Conservation (phyloP, 2,888 invertebrate genomes). For the Drosophila ustulata region DNA sequence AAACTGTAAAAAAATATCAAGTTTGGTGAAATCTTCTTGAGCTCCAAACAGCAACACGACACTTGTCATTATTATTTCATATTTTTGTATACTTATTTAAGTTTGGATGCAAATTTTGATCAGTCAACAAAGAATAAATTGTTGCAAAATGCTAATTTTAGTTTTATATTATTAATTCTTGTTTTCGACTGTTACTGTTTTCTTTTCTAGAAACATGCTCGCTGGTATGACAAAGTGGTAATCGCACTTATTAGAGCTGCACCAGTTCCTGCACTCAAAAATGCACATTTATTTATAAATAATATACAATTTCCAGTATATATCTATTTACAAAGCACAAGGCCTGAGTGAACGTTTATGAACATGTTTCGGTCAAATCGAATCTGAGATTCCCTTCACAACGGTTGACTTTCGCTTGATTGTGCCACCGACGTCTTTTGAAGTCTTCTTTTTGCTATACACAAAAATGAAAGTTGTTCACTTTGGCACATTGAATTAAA, state of each 20-base stretch:
- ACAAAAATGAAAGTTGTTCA: conserved; percentile 33
- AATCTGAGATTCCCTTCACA: conserved; percentile 36
- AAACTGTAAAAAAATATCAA: conserved; percentile 36
- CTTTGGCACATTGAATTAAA: conserved; percentile 59
- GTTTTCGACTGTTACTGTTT: conserved; percentile 7
- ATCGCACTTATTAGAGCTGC: conserved; percentile 70
- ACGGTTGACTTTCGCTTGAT: conserved; percentile 13
- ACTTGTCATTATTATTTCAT: conserved; percentile 70
- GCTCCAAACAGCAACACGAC: conserved; percentile 44
- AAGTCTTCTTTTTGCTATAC: not conserved
- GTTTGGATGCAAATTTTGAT: conserved; percentile 68
- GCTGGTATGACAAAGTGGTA: conserved; percentile 28
- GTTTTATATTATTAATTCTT: conserved; percentile 11
- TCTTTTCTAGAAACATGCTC: conserved; percentile 43
- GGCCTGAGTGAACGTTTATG: conserved; percentile 23
- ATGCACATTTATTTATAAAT: conserved; percentile 57
- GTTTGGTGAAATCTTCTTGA: conserved; percentile 60
- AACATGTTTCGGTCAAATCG: conserved; percentile 38
- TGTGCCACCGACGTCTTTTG: conserved; percentile 10
- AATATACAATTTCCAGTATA: conserved; percentile 23
- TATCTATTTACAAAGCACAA: conserved; percentile 62
- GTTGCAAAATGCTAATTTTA: conserved; percentile 58
- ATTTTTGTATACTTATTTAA: conserved; percentile 59
- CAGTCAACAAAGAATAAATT: conserved; percentile 73
- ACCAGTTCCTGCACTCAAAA: conserved; percentile 72